Evolutionary conservation across 2,888 invertebrate species (phyloP).

Genomic region (Petrophora chlorosata): DNA sequence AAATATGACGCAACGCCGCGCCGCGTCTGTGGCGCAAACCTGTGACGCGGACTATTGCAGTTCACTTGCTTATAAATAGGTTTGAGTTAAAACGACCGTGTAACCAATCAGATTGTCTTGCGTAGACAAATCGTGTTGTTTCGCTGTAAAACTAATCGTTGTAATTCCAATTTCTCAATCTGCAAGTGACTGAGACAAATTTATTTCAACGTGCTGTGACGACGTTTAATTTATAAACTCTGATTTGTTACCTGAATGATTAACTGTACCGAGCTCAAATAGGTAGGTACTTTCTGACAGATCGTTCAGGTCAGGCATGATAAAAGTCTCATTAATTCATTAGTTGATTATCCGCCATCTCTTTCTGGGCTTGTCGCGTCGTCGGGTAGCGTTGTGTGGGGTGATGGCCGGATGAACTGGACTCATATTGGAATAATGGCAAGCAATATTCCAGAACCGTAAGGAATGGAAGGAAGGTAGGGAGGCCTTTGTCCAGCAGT

Average conservation of each 20-base stretch:
- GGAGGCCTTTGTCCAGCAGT: no score
- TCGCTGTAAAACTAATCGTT: conserved; percentile 68
- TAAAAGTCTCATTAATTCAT: no score
- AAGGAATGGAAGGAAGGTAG: no score
- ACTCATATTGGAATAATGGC: no score
- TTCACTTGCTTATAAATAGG: conserved; percentile 52
- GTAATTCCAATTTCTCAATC: conserved; percentile 71
- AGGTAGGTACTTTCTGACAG: conserved; percentile 8
- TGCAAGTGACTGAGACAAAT: conserved; percentile 60
- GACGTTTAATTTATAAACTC: conserved; percentile 53
- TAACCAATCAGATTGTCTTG: conserved; percentile 61
- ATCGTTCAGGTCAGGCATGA: background rate
- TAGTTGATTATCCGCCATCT: no score
- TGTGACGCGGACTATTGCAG: conserved; percentile 33
- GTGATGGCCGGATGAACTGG: no score
- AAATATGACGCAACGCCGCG: background rate
- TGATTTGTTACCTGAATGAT: conserved; percentile 48
- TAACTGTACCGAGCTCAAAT: conserved; percentile 25
- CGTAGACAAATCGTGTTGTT: conserved; percentile 66
- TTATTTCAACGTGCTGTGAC: conserved; percentile 58
- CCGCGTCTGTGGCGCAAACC: background rate
- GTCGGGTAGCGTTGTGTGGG: no score
- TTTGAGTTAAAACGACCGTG: conserved; percentile 43
- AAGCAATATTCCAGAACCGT: no score
- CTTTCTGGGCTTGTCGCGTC: no score